These are phyloP conservation scores for Euphydryas editha DNA, from an alignment of 2,888 invertebrate species.

Conservation along the genomic window DNA sequence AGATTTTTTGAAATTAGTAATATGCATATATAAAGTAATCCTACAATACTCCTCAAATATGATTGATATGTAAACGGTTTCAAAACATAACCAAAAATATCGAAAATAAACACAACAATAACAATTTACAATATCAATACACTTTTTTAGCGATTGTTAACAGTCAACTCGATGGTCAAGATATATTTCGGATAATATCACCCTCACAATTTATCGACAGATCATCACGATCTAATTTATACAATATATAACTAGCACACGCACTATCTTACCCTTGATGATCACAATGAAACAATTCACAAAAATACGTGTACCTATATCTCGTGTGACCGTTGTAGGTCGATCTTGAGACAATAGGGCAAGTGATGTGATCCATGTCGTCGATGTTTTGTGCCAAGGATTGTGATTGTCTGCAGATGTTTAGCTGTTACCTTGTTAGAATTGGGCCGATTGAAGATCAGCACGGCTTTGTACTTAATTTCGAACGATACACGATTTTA, in stretches of 20 bases:
- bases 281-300: slow-evolving; percentile 26
- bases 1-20: too few species aligned
- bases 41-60: background rate
- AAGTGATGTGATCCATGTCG: slow-evolving; percentile 52
- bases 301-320: slow-evolving; percentile 21
- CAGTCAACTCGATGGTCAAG: too few species aligned
- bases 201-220: background rate
- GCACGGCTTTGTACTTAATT: background rate
- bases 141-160: too few species aligned
- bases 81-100: too few species aligned
- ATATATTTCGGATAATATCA: too few species aligned
- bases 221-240: background rate
- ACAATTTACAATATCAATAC: too few species aligned
- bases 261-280: slow-evolving; percentile 15
- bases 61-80: background rate
- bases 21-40: too few species aligned
- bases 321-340: slow-evolving; percentile 43
- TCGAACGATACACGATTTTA: background rate
- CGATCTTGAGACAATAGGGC: slow-evolving; percentile 65
- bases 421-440: slow-evolving; percentile 68
- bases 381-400: slow-evolving; percentile 72
- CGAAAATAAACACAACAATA: too few species aligned
- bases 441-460: slow-evolving; percentile 59
- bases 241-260: background rate
- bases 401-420: slow-evolving; percentile 66